Conservation (phyloP, 2,113 vertebrate species). For the Pseudonaja textilis region DNA sequence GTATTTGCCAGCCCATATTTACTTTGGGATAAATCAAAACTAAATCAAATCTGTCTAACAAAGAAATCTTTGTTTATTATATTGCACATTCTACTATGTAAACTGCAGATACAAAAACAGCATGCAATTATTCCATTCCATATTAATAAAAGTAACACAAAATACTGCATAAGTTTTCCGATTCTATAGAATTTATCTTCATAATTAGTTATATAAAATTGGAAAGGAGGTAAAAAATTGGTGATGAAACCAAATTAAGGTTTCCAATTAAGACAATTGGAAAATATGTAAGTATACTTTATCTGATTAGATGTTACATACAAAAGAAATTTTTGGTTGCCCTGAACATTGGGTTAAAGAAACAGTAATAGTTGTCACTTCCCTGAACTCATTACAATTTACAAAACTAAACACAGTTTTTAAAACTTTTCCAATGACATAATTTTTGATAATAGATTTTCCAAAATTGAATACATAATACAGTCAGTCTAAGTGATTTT, state of each 20-base stretch:
- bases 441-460: not conserved
- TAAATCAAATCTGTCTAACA: not conserved
- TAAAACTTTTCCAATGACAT: not conserved
- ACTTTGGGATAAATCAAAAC: not conserved
- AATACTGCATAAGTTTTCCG: not conserved
- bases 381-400: not conserved
- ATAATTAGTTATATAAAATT: not conserved
- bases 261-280: too few species aligned
- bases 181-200: not conserved
- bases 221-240: not conserved
- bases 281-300: not conserved
- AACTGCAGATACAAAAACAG: not conserved
- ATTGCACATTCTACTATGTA: not conserved
- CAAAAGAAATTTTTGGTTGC: not conserved
- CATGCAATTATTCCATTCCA: not conserved
- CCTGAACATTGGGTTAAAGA: not conserved
- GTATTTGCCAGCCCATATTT: not conserved
- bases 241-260: not conserved
- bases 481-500: not conserved
- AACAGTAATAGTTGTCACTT: not conserved
- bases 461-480: not conserved
- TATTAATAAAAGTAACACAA: not conserved
- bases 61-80: not conserved
- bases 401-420: not conserved
- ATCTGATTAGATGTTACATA: not conserved